Conservation (phyloP, 2,888 invertebrate species). For the Leucoma salicis region DNA sequence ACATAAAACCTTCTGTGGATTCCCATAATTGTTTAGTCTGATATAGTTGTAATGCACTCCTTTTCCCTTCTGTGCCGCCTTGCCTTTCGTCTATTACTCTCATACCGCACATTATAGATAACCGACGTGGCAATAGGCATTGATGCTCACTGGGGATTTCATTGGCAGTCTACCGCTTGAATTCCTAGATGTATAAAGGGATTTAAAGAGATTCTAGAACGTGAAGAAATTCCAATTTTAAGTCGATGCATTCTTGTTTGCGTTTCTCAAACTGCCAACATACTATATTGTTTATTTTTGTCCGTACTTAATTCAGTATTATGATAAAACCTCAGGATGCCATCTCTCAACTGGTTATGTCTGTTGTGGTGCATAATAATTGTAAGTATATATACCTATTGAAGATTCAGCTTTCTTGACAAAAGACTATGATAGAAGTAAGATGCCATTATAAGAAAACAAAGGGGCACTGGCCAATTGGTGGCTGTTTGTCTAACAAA, state of each 20-base stretch:
- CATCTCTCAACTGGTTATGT: too few relatives aligned
- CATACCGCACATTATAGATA: constrained; percentile 67
- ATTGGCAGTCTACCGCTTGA: constrained; percentile 68
- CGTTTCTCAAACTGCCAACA: constrained; percentile 1
- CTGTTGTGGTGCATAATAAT: too few relatives aligned
- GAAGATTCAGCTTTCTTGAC: too few relatives aligned
- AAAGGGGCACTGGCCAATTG: too few relatives aligned
- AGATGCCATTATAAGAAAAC: too few relatives aligned
- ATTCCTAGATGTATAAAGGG: constrained; percentile 72
- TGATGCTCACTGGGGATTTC: constrained; percentile 76
- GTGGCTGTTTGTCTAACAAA: too few relatives aligned
- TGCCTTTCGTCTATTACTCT: constrained; percentile 32
- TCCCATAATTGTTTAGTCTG: constrained; percentile 44
- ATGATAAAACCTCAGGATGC: too few relatives aligned
- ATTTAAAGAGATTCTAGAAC: constrained; percentile 63
- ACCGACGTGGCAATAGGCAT: constrained; percentile 78
- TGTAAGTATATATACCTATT: too few relatives aligned
- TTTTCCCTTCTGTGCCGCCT: constrained; percentile 40
- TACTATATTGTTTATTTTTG: background rate
- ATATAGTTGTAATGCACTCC: constrained; percentile 64
- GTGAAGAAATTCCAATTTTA: constrained; percentile 56
- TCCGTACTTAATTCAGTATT: too few relatives aligned
- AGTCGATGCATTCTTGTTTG: constrained; percentile 38
- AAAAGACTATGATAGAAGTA: too few relatives aligned
- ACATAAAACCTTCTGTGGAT: constrained; percentile 27